These are phyloP conservation scores for Styela plicata DNA, from an alignment of 23 tunicate genomes.

Conservation along the genomic window DNA sequence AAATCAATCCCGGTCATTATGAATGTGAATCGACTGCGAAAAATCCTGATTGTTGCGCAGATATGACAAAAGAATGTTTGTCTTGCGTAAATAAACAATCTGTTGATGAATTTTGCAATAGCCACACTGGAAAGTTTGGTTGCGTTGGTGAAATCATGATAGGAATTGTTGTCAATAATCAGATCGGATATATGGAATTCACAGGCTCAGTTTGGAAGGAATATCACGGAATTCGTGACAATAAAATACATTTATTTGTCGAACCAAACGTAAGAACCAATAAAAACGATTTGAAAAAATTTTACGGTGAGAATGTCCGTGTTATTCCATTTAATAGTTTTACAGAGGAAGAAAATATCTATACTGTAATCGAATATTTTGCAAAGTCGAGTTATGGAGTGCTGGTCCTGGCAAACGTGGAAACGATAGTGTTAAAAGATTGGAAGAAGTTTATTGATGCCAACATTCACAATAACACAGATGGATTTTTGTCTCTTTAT, in stretches of 20 bases:
- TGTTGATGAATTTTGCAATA: not conserved
- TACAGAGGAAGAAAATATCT: not conserved
- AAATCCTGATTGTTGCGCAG: not conserved
- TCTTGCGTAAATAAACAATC: not conserved
- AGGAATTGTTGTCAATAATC: not conserved
- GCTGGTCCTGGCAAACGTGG: not conserved
- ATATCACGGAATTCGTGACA: not conserved
- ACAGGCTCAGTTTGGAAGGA: not conserved
- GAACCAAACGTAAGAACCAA: not conserved
- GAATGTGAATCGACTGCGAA: not conserved
- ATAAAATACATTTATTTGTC: not conserved
- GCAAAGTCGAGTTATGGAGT: not conserved
- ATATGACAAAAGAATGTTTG: not conserved
- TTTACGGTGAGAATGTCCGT: not conserved
- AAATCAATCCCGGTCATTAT: not conserved
- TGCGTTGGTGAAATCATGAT: not conserved
- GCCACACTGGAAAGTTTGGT: not conserved
- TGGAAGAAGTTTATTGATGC: slow-evolving; percentile 1
- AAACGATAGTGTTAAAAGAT: not conserved
- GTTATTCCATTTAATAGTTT: not conserved
- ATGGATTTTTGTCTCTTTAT: slow-evolving; percentile 7
- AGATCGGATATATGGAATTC: not conserved
- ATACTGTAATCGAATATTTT: not conserved
- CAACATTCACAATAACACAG: not conserved
- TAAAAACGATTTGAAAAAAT: not conserved